These are phyloP conservation scores for Sericinus montela DNA, from an alignment of 2,888 invertebrate genomes.

Conservation along the genomic window DNA sequence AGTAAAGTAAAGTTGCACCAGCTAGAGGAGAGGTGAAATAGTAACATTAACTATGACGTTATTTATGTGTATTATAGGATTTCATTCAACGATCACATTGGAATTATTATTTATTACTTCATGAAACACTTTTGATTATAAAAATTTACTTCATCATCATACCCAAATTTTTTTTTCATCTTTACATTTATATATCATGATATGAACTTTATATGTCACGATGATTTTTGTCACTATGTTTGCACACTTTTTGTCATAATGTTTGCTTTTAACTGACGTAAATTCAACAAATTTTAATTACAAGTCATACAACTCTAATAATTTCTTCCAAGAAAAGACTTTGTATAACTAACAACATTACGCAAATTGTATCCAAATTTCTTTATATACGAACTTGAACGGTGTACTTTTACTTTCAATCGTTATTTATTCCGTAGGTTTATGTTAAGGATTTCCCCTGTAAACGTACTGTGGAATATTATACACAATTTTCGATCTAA, in stretches of 20 bases:
- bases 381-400: conserved; percentile 31
- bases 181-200: too few species aligned
- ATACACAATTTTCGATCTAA: conserved; percentile 28
- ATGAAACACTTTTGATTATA: too few species aligned
- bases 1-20: conserved; percentile 52
- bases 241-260: neutral
- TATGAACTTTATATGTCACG: too few species aligned
- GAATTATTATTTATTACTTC: too few species aligned
- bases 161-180: too few species aligned
- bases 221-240: too few species aligned
- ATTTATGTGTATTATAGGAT: too few species aligned
- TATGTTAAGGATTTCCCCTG: conserved; percentile 58
- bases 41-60: conserved; percentile 31
- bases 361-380: conserved; percentile 40
- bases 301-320: conserved; percentile 20
- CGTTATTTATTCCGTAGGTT: conserved; percentile 66
- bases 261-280: conserved; percentile 20
- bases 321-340: conserved; percentile 21
- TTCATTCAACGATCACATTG: too few species aligned
- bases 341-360: conserved; percentile 41
- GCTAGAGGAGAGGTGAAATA: conserved; percentile 47
- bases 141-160: too few species aligned
- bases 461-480: conserved; percentile 27
- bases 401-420: conserved; percentile 65
- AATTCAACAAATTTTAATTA: conserved; percentile 25